Evolutionary conservation across 2,113 vertebrate species (phyloP), one percentile per base, ranked within the genome.

Genomic region (Ceuthmochares aereus): DNA sequence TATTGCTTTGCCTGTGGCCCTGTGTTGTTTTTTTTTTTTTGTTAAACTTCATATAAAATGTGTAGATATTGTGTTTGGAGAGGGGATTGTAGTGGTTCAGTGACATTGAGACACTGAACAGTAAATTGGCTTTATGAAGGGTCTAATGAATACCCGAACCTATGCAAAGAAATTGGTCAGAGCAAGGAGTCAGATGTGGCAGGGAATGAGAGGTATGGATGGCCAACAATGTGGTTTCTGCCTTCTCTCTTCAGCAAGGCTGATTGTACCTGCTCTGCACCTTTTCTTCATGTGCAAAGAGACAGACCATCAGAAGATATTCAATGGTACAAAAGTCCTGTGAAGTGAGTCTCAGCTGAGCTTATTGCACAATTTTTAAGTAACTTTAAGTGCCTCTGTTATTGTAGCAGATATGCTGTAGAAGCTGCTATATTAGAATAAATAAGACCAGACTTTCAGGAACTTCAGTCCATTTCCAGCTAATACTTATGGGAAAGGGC

Each of bases 21-120:
- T 66, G 22, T 19, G n/a, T n/a, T n/a, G n/a, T 9, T 40, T 40
- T 40, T 14, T 0, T 1, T 30, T 32, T 32, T 74, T 56, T 58
- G n/a, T 75, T 58, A 59, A 49, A 45, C 12, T 29, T 78, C 18
- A 12, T 58, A 15, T 40, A 30, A 69, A 51, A 62, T 2, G 1
- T 52, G 17, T 55, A 34, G 27, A 7, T 70, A 13, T 21, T 78
- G 7, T 59, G 1, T 62, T 67, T 73, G 30, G 27, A 19, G 32
- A 27, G 36, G 19, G 25, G 23, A 2, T 18, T 58, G 27, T 67
- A 12, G 45, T 75, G 26, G 8, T 43, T 87, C 56, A 54, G 32
- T 67, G 47, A 11, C 5, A 0, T 1, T 7, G 29, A 21, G 40
- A 66, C 70, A 56, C 51, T 60, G 36, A 52, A 34, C 10, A 58